Conservation (phyloP, 2,797 vertebrate species). For the Parotocinclus haroldoi region DNA sequence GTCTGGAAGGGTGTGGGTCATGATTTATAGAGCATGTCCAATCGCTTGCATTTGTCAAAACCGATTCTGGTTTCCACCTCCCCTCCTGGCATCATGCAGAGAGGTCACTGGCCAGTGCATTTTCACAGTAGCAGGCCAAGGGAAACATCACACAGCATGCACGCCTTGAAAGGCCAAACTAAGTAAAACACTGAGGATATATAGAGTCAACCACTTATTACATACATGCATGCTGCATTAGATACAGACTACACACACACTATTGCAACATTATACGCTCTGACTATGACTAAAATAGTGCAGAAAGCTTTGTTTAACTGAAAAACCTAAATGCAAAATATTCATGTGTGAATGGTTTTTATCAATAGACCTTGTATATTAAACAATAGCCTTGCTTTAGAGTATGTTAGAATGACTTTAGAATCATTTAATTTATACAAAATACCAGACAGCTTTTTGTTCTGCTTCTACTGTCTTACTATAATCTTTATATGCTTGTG, state of each 20-base stretch:
- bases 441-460: conserved; percentile 74
- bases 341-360: too few relatives aligned
- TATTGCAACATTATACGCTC: conserved; percentile 38
- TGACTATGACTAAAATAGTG: not conserved
- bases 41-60: conserved; percentile 67
- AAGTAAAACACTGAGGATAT: conserved; percentile 62
- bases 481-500: conserved; percentile 27
- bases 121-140: conserved; percentile 66
- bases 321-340: not conserved
- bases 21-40: conserved; percentile 76
- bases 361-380: not conserved
- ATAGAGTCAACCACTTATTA: conserved; percentile 37
- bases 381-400: not conserved
- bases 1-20: conserved; percentile 70
- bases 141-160: conserved; percentile 67
- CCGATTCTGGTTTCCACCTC: conserved; percentile 40
- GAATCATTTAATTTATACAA: conserved; percentile 21
- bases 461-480: conserved; percentile 58
- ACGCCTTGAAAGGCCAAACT: conserved; percentile 57
- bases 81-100: conserved; percentile 44
- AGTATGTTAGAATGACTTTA: not conserved
- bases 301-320: too few relatives aligned
- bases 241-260: conserved; percentile 32
- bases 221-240: conserved; percentile 37
- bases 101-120: conserved; percentile 62